These are phyloP conservation scores for Belgica antarctica DNA, from an alignment of 2,888 invertebrate species.

Conservation along the genomic window DNA sequence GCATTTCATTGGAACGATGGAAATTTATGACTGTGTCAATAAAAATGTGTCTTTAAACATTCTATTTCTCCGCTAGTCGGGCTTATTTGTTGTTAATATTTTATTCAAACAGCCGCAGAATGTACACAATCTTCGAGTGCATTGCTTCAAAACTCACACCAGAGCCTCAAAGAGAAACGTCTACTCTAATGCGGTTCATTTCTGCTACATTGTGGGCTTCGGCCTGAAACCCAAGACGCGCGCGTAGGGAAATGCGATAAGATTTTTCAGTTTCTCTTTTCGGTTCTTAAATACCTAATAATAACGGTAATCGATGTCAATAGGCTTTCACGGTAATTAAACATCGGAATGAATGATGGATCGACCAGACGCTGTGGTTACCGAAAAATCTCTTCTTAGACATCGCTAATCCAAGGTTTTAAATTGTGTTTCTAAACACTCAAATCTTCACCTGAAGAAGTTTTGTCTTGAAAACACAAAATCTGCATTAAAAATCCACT, in stretches of 20 bases:
- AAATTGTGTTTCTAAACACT: too few species aligned
- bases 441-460: too few species aligned
- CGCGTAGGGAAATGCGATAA: background rate
- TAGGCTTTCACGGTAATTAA: background rate
- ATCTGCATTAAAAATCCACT: too few species aligned
- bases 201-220: background rate
- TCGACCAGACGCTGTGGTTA: background rate
- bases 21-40: background rate
- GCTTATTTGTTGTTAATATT: conserved; percentile 17
- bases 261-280: background rate
- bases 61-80: background rate
- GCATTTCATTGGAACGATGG: background rate
- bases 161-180: background rate
- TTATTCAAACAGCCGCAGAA: conserved; percentile 13
- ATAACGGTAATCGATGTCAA: conserved; percentile 8
- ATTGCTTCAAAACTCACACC: background rate
- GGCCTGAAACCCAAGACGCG: too few species aligned
- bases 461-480: too few species aligned
- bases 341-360: background rate
- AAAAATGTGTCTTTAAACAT: background rate
- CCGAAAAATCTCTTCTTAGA: background rate
- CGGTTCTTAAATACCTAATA: conserved; percentile 5
- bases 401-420: too few species aligned
- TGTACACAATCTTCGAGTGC: conserved; percentile 8
- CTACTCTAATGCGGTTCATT: background rate